Evolutionary conservation across 2,113 vertebrate genomes (phyloP), one percentile per base, ranked within the genome.

Genomic region (Neopipo cinnamomea): DNA sequence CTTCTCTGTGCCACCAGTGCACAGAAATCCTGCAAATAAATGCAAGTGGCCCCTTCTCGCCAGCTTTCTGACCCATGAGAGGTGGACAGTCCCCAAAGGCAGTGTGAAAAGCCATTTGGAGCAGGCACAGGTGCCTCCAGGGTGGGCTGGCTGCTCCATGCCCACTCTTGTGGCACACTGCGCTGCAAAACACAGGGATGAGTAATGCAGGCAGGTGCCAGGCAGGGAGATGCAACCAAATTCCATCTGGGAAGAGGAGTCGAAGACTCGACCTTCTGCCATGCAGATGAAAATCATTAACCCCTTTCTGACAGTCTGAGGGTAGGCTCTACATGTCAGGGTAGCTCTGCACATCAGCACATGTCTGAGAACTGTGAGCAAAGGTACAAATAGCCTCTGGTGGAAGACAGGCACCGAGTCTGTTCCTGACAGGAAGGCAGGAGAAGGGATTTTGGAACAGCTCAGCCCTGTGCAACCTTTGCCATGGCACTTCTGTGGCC

Each of bases 141-240:
- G 70, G 61, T 23, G 27, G 21, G 19, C 47, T 49, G 39, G 59
- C 44, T 22, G 55, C 46, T 8, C 30, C 1, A 1, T n/a, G 62
- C 50, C 52, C 28, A 1, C 49, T n/a, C 44, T 7, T 1, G 1
- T 13, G 41, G 71, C 17, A 3, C 1, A 1, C 19, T 35, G 46
- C 25, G 3, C 47, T 19, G 52, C 37, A 39, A 14, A 55, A 15
- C 25, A 14, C 24, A 5, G 15, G 25, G 28, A 59, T 37, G 37
- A 41, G 6, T 10, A 13, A 71, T 77, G 55, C 65, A 76, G 46
- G 33, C 28, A 55, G 68, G 19, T 19, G 67, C 50, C 41, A 35
- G 28, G 52, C 68, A 67, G 31, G 42, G 22, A 67, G 65, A 37
- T 85, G 35, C 65, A 55, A 22, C 39, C 44, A 28, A 58, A 87